A percentile compares a stretch with the other conserved stretches of the same genome.
phyloP scores from a whole-genome alignment of 1,140 invertebrate species.

The Zaprionus kolodkinae region DNA sequence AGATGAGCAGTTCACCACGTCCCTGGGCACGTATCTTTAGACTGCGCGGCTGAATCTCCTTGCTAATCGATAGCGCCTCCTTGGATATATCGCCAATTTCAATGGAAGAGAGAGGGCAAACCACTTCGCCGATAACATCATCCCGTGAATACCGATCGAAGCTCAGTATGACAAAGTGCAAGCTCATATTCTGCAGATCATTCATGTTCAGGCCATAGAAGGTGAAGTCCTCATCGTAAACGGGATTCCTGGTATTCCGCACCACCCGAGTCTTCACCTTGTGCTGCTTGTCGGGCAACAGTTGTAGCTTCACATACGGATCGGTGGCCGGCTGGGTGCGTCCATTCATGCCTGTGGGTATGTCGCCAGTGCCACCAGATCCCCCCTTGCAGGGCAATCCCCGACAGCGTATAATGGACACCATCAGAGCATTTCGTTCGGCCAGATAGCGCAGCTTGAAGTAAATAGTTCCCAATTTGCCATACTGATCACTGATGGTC shows the following conservation, averaged over 20 bases:
- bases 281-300: conserved; percentile 97
- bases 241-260: conserved; percentile 95
- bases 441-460: conserved; percentile 94
- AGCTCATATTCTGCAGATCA: conserved; percentile 93
- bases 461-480: conserved; percentile 92
- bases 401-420: conserved; percentile 95
- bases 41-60: conserved; percentile 94
- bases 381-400: conserved; percentile 91
- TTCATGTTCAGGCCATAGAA: conserved; percentile 95
- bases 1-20: conserved; percentile 95
- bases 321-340: conserved; percentile 88
- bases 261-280: conserved; percentile 97
- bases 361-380: conserved; percentile 79
- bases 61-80: conserved; percentile 90
- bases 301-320: conserved; percentile 97
- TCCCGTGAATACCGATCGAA: conserved; percentile 98
- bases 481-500: conserved; percentile 84
- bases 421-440: conserved; percentile 95
- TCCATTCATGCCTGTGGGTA: conserved; percentile 81
- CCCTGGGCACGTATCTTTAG: conserved; percentile 95
- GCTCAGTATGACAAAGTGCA: conserved; percentile 97
- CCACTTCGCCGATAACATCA: conserved; percentile 98
- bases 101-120: conserved; percentile 91
- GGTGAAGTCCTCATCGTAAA: conserved; percentile 98
- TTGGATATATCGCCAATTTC: conserved; percentile 92